These are phyloP conservation scores for Leptestheria dahalacensis DNA, from an alignment of 1,140 invertebrate genomes.

Conservation along the genomic window DNA sequence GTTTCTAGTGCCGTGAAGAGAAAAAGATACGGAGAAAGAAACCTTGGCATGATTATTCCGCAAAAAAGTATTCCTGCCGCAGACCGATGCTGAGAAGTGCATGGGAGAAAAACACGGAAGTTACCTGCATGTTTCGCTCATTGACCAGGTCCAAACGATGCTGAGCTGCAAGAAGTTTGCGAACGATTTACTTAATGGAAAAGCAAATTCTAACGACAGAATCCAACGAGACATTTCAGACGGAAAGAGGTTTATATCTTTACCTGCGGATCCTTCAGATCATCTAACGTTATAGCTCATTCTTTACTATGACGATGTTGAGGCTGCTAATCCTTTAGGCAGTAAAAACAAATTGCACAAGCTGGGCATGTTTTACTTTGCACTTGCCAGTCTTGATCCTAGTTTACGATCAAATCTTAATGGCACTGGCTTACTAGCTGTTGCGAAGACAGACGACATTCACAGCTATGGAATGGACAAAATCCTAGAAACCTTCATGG, in stretches of 20 bases:
- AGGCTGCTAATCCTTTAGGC: slow-evolving; percentile 2
- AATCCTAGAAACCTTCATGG: neutral
- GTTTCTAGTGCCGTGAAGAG: no score
- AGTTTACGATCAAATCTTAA: neutral
- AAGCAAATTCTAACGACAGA: neutral
- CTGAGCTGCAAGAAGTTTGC: neutral
- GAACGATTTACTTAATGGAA: neutral
- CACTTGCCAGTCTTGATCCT: neutral
- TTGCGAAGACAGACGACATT: neutral
- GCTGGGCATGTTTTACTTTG: slow-evolving; percentile 3
- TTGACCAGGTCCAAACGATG: neutral
- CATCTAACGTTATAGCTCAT: neutral
- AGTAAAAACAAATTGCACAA: slow-evolving; percentile 2
- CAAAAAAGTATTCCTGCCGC: neutral
- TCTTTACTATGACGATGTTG: slow-evolving; percentile 7
- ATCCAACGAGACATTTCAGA: neutral
- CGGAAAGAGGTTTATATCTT: neutral
- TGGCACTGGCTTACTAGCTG: neutral
- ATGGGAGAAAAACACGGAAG: neutral
- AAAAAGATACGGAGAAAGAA: no score
- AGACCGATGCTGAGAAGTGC: neutral
- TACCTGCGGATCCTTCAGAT: neutral
- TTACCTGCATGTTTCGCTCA: neutral
- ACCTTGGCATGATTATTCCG: neutral
- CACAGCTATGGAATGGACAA: neutral